Base-by-base conservation (phyloP, 1,140 invertebrate species). In the Lordiphosa collinella region DNA sequence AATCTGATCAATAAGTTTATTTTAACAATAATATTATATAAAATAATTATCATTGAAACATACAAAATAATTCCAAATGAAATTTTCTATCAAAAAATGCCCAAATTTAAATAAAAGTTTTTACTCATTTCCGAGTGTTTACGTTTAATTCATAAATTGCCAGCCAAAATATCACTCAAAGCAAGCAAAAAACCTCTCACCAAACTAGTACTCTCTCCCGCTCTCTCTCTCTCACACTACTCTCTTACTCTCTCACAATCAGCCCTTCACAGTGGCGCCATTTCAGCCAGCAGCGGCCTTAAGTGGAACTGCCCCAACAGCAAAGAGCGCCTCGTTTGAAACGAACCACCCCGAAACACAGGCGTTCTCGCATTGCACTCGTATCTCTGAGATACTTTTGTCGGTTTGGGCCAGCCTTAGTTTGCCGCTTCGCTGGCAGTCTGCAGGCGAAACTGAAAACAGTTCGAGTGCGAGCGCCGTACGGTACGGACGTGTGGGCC, bases 381-480 rank as follows among this genome's bases (percentile, higher is more conserved):
- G 43, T 41, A 48, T 58, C 18, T 53, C 49, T 35, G 49, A 62
- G 52, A 62, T 56, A 62, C 52, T 51, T 51, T 56, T 37, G 25
- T 35, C 32, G 18, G 32, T 32, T 56, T 37, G 62, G 14, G 52
- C 46, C 53, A 44, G 50, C 14, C 37, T 41, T 41, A 34, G 56
- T 48, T 16, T 16, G 48, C 31, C 47, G 41, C n/a, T 12, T 37
- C 8, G 31, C n/a, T 29, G 8, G 34, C 31, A 46, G 34, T 40
- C 41, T 32, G 36, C 63, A 65, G 35, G 8, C 25, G n/a, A 29
- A 46, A n/a, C 16, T 13, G 35, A 48, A 53, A 61, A 71, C 85
- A 88, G 86, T 86, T 86, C 70, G 76, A 87, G 82, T 85, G 69
- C 74, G 74, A 80, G 65, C 55, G 69, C 70, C 79, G 63, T 61